These are phyloP conservation scores for Tachystola acroxantha DNA, from an alignment of 2,888 invertebrate genomes.

Conservation along the genomic window DNA sequence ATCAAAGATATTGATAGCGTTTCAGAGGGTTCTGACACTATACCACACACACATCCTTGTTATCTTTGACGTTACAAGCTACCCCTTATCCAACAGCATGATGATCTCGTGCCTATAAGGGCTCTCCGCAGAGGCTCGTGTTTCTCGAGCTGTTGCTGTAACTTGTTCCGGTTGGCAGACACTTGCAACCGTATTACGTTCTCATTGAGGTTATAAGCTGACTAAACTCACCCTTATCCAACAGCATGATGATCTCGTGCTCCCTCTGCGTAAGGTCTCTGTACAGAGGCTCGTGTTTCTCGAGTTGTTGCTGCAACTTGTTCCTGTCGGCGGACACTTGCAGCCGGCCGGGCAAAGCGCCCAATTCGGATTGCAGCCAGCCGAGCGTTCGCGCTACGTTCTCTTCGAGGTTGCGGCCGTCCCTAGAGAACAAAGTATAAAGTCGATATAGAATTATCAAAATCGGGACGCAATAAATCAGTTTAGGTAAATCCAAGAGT, in stretches of 20 bases:
- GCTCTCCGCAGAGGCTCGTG: constrained; percentile 94
- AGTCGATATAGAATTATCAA: neutral
- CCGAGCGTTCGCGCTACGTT: constrained; percentile 92
- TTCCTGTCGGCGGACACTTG: constrained; percentile 92
- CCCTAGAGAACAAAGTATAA: constrained; percentile 59
- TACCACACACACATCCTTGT: no score
- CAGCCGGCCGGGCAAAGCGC: constrained; percentile 85
- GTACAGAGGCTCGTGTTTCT: constrained; percentile 93
- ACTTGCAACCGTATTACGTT: constrained; percentile 81
- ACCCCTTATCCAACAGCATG: constrained; percentile 96
- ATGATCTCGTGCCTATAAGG: constrained; percentile 95
- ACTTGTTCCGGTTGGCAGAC: constrained; percentile 89
- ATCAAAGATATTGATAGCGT: no score
- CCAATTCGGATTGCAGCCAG: constrained; percentile 91
- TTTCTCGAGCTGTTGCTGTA: constrained; percentile 91
- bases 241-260: constrained; percentile 94
- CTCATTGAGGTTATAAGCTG: no score
- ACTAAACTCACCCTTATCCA: constrained; percentile 86
- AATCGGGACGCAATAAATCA: no score
- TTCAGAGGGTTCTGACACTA: no score
- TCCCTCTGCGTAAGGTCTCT: constrained; percentile 92
- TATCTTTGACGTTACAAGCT: no score
- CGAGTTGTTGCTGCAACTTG: constrained; percentile 90
- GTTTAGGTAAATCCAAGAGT: no score
- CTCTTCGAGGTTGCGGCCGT: constrained; percentile 93